Evolutionary conservation across 2,888 invertebrate species (phyloP), one percentile per base, ranked within the genome.

Genomic region (Phengaris alcon): DNA sequence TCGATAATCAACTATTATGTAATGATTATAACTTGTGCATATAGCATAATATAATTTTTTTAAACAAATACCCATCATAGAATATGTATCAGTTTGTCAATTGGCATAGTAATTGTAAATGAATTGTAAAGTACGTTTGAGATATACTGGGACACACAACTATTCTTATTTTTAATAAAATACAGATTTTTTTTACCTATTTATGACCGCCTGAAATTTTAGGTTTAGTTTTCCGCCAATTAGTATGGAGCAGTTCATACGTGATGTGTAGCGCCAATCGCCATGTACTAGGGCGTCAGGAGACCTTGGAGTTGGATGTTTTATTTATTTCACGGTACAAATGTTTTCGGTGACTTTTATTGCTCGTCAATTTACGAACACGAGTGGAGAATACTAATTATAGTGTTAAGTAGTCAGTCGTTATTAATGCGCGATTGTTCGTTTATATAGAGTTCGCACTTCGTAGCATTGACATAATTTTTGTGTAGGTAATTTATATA

Each of bases 271-370:
- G 35, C 35, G 35, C 35, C 35, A 35, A 35, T 35, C 35, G 35
- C 13, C 54, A 54, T 48, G 48, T 6, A 48, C 48, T 6, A 48
- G 8, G 48, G 48, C 48, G 7, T 6, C 12, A 54, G 59, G 9
- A 59, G 22, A 22, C 59, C 59, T 59, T 59, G 59, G 59, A 22
- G 59, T 59, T 6, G 7, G 46, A 68, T 68, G 46, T 68, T 68
- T 68, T 68, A 46, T 68, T 68, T 68, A 68, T 68, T 68, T 68
- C 46, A 68, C 68, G 46, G 68, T 68, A 46, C 46, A 68, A 68
- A 68, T 68, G 68, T 68, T 68, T 68, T 68, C 15, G 68, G 7
- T 13, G 68, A 68, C 68, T 46, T 68, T 68, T 68, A 68, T 68
- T 68, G n/a, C 46, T 46, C 44, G 68, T 68, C 68, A 68, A 68